Evolutionary conservation across 2,888 invertebrate genomes (phyloP).

Genomic region (Galerucella pusilla): DNA sequence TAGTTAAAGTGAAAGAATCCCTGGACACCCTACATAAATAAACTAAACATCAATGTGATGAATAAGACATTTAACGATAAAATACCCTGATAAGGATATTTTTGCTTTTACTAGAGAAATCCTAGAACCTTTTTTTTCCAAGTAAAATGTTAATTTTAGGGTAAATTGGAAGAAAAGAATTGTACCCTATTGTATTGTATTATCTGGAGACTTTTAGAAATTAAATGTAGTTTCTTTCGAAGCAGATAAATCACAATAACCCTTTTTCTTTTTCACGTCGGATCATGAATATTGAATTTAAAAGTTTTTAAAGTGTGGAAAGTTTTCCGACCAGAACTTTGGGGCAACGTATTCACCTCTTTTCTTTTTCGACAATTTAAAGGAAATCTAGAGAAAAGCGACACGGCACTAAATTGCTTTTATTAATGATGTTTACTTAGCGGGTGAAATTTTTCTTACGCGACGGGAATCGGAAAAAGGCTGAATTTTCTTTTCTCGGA

Average conservation of each 20-base stretch:
- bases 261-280: constrained; percentile 49
- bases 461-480: constrained; percentile 43
- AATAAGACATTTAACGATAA: no score
- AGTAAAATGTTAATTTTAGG: not conserved
- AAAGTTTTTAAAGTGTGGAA: constrained; percentile 55
- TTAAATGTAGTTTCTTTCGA: constrained; percentile 44
- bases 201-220: constrained; percentile 49
- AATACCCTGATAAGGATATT: no score
- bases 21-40: no score
- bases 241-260: constrained; percentile 49
- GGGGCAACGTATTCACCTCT: constrained; percentile 33
- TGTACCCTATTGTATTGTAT: constrained; percentile 41
- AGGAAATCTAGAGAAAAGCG: constrained; percentile 58
- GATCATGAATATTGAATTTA: constrained; percentile 62
- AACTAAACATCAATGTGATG: no score
- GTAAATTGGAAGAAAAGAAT: not conserved
- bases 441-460: constrained; percentile 42
- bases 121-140: no score
- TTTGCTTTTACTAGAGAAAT: no score
- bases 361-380: constrained; percentile 55
- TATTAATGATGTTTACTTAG: constrained; percentile 64
- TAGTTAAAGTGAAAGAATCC: no score
- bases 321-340: constrained; percentile 47
- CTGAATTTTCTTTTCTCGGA: constrained; percentile 24
- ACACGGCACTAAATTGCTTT: constrained; percentile 62